Conservation (phyloP, 1,140 invertebrate species). For the Caerostris extrusa region DNA sequence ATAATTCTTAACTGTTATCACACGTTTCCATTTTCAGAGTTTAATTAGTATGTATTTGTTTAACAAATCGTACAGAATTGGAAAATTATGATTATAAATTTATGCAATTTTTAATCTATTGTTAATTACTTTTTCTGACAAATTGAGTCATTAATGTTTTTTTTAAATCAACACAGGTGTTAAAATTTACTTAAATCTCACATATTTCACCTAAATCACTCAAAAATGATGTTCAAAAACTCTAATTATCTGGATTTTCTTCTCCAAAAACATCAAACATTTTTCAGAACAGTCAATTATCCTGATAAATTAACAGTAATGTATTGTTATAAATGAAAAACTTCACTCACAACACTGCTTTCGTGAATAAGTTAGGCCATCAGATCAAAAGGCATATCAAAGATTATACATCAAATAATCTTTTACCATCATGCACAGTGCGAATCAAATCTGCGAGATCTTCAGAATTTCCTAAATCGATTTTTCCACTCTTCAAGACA, state of each 20-base stretch:
- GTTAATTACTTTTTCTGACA: too few species aligned
- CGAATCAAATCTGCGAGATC: constrained; percentile 36
- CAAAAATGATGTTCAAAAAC: background rate
- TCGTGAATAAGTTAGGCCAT: background rate
- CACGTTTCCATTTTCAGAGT: too few species aligned
- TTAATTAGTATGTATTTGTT: too few species aligned
- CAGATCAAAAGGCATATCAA: constrained; percentile 31
- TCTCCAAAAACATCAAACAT: background rate
- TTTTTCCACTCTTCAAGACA: constrained; percentile 48
- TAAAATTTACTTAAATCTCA: background rate
- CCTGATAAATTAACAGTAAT: constrained; percentile 8
- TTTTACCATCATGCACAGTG: background rate
- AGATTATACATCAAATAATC: constrained; percentile 12
- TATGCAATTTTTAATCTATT: too few species aligned
- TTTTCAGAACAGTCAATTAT: constrained; percentile 40
- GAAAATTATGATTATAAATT: too few species aligned
- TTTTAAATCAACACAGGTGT: background rate
- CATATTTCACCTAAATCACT: background rate
- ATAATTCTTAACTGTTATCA: too few species aligned
- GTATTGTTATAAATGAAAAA: background rate
- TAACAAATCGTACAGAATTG: too few species aligned
- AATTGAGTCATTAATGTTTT: background rate
- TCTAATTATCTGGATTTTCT: background rate
- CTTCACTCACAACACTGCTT: background rate
- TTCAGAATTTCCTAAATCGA: constrained; percentile 56